phyloP scores from a whole-genome alignment of 2,888 invertebrate genomes.

The Theodoxus fluviatilis region DNA sequence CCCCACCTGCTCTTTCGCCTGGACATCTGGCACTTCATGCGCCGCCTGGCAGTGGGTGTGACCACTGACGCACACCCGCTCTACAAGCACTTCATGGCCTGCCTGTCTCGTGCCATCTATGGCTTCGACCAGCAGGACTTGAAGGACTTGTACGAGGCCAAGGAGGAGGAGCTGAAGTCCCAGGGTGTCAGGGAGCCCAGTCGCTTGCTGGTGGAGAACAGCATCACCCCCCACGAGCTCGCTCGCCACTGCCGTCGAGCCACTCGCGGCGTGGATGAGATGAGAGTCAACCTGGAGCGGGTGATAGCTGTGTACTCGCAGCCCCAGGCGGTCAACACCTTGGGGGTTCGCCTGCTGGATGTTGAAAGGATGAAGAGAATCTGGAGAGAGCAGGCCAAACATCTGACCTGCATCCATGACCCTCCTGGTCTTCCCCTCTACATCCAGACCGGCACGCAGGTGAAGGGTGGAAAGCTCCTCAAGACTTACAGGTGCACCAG shows the following conservation, averaged over 20 bases:
- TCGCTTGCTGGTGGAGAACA: too few relatives aligned
- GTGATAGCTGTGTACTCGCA: too few relatives aligned
- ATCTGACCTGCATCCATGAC: too few relatives aligned
- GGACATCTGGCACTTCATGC: slow-evolving; percentile 46
- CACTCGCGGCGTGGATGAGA: slow-evolving; percentile 34
- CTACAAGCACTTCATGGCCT: slow-evolving; percentile 38
- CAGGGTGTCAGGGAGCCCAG: neutral
- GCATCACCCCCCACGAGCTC: slow-evolving; percentile 30
- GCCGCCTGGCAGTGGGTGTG: slow-evolving; percentile 32
- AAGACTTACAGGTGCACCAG: too few relatives aligned
- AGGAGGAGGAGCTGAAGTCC: slow-evolving; percentile 25
- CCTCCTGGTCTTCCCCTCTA: too few relatives aligned
- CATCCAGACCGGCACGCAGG: too few relatives aligned
- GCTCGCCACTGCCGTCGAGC: slow-evolving; percentile 32
- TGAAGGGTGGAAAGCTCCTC: too few relatives aligned
- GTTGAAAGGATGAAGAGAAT: too few relatives aligned
- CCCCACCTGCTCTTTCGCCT: slow-evolving; percentile 32
- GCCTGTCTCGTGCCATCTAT: slow-evolving; percentile 35
- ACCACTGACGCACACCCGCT: slow-evolving; percentile 39
- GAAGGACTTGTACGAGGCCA: slow-evolving; percentile 27
- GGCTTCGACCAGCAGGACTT: slow-evolving; percentile 37
- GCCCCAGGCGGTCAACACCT: too few relatives aligned
- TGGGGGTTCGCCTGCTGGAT: too few relatives aligned
- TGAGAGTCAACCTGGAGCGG: too few relatives aligned
- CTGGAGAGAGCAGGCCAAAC: too few relatives aligned